Evolutionary conservation across 35 echinoderm and acorn worm species (phyloP), one percentile per base, ranked within the genome.

Genomic region (Heliocidaris erythrogramma): DNA sequence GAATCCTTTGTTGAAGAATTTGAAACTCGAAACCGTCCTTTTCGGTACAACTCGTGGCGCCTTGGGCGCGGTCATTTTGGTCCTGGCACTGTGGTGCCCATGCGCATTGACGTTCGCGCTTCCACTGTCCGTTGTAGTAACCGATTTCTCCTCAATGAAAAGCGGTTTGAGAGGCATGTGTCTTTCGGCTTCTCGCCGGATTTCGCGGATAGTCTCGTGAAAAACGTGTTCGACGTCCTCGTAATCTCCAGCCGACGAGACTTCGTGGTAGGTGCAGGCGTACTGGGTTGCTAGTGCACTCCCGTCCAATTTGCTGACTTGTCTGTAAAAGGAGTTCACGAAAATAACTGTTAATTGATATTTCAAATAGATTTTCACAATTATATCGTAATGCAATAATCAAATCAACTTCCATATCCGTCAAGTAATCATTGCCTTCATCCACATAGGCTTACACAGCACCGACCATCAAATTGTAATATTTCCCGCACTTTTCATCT

Each of bases 1-100:
- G 94, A 99, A 99, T 87, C 95, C 96, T 97, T 99, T 99, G 85
- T 99, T 97, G 94, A 99, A 99, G 93, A 99, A 96, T 85, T 99
- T 97, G 84, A 99, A 99, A 86, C 97, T 97, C 24, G 97, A 95
- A 16, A 97, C 97, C 85, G 98, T 97, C 93, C 96, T 99, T 94
- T 99, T 99, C 61, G 96, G 96, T 32, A 97, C 94, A 48, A 99
- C 98, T 93, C 97, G 93, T 88, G 98, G 97, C 60, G 98, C 90
- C 93, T 99, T 99, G 59, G 98, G 98, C 86, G 95, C 56, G 17
- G 95, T 59, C 92, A 69, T 94, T 92, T 99, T 96, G 31, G 88
- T 95, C 95, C 86, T 93, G 59, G 93, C 95, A 78, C 65, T 24
- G 91, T 92, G 48, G 29, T 59, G 47, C 42, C 89, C 95, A 48